phyloP scores from a whole-genome alignment of 2,888 invertebrate genomes.

The Dastarcus helophoroides region DNA sequence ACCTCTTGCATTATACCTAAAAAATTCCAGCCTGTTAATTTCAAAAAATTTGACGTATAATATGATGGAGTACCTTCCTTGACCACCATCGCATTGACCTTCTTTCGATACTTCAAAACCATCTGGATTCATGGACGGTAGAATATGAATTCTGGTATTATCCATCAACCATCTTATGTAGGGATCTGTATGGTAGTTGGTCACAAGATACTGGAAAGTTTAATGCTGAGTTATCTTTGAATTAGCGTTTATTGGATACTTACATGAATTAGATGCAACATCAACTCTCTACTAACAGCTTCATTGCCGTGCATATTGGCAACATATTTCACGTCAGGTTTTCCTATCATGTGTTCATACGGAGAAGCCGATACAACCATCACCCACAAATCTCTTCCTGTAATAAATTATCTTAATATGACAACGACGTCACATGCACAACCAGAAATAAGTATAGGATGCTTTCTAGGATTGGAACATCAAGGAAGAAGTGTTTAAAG shows the following conservation, averaged over 20 bases:
- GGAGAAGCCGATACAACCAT: conserved; percentile 85
- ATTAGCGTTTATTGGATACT: conserved; percentile 12
- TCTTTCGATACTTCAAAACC: conserved; percentile 89
- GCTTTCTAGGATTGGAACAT: too few relatives aligned
- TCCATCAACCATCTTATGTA: conserved; percentile 86
- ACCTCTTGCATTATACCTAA: conserved; percentile 74
- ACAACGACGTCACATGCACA: conserved; percentile 1
- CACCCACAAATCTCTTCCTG: conserved; percentile 87
- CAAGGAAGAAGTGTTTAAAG: too few relatives aligned
- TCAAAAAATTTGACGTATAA: not conserved
- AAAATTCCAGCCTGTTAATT: conserved; percentile 8
- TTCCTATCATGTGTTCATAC: conserved; percentile 84
- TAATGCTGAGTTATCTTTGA: not conserved
- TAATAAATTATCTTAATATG: conserved; percentile 9
- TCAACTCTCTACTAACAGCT: conserved; percentile 87
- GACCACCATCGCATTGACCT: conserved; percentile 76
- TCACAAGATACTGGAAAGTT: conserved; percentile 64
- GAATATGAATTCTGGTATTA: conserved; percentile 89
- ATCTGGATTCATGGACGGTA: conserved; percentile 99
- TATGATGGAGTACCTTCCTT: conserved; percentile 85
- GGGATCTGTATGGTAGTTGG: conserved; percentile 68
- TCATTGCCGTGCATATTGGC: conserved; percentile 96
- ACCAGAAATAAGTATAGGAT: conserved; percentile 2
- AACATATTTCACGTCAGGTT: conserved; percentile 96
- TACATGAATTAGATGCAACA: conserved; percentile 83